These are phyloP conservation scores for Arctopsyche grandis DNA, from an alignment of 1,140 invertebrate genomes.

Conservation along the genomic window DNA sequence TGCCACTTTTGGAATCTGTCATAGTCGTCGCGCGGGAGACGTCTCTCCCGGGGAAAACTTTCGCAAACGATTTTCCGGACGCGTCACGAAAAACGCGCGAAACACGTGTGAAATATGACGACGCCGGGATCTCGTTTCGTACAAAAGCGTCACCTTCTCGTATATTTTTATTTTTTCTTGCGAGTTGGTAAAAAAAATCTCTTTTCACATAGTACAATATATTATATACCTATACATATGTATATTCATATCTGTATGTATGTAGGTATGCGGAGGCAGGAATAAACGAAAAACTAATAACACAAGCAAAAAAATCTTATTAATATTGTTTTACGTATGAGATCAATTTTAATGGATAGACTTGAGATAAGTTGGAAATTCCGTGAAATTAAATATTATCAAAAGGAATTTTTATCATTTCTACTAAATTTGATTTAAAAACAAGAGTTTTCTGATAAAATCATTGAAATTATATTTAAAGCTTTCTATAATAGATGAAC, in stretches of 20 bases:
- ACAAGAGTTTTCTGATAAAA: too few relatives aligned
- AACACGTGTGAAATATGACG: constrained; percentile 32
- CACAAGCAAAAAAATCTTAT: too few relatives aligned
- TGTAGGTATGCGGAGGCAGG: neutral
- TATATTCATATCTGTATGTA: neutral
- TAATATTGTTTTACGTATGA: too few relatives aligned
- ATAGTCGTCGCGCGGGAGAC: constrained; percentile 16
- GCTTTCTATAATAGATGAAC: too few relatives aligned
- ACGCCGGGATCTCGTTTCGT: neutral
- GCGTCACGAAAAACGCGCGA: neutral
- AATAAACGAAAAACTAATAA: too few relatives aligned
- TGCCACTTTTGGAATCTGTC: constrained; percentile 51
- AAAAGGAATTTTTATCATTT: too few relatives aligned
- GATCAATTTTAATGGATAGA: too few relatives aligned
- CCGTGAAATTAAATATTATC: too few relatives aligned
- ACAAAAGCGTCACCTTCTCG: neutral
- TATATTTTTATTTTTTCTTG: neutral
- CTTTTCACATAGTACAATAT: neutral
- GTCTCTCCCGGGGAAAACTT: constrained; percentile 16
- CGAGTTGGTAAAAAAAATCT: neutral
- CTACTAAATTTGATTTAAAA: too few relatives aligned
- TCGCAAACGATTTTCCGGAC: neutral
- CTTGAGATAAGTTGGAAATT: too few relatives aligned
- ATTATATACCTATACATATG: neutral
- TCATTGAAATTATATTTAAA: too few relatives aligned